Evolutionary conservation across 2,113 vertebrate genomes (phyloP), one percentile per base, ranked within the genome.

Genomic region (Melanocharis versteri): DNA sequence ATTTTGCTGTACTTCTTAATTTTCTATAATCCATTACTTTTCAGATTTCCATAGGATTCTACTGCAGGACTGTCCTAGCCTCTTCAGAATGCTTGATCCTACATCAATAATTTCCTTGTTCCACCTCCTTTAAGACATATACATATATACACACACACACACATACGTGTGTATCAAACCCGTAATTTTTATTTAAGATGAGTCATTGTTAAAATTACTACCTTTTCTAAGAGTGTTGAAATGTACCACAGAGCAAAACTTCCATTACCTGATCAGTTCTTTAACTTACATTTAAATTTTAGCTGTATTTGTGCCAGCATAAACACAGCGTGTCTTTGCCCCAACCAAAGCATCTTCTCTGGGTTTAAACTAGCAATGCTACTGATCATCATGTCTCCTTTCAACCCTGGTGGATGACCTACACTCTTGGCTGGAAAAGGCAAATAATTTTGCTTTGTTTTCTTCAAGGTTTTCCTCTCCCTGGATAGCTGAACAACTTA

Each of bases 401-500:
- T 47, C 45, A 84, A 39, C 7, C 4, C 30, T 22, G 2, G 10
- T 13, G 7, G 28, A 37, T 31, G n/a, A 53, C 51, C 57, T 89
- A 82, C 45, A 54, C 14, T 22, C 33, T n/a, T 77, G 30, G 10
- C 13, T 70, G 15, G 37, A 91, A 83, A 90, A 90, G 15, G 33
- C 33, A 87, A 90, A 89, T 84, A 90, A 93, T 54, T 76, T 37
- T 61, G 21, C 9, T 86, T 69, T 93, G 53, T 30, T 88, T 57
- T 33, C 58, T 35, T 44, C 33, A 78, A 65, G 68, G 15, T 78
- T 89, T 77, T 39, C 21, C 57, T 44, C n/a, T 53, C 39, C 48
- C 54, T 78, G 39, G 60, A 68, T 33, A 96, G 70, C 39, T 94
- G 65, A 93, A 75, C 48, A 90, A 70, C 84, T 87, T 89, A 92